Conservation (phyloP, 2,888 invertebrate species). For the Argyra leucocephala region DNA sequence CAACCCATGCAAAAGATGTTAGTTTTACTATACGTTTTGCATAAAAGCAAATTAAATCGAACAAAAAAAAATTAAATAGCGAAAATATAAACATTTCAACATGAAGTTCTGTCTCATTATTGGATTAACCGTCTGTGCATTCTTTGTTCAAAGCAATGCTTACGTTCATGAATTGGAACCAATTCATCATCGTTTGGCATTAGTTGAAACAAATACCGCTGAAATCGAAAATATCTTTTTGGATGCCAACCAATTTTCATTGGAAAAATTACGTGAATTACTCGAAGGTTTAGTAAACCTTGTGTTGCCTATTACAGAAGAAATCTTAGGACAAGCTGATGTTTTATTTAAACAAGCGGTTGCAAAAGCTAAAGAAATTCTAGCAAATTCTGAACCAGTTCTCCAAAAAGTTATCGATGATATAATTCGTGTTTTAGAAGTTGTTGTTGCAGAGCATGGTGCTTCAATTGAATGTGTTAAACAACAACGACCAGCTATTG, state of each 20-base stretch:
- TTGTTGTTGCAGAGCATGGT: neutral
- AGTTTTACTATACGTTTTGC: too few species aligned
- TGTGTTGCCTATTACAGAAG: neutral
- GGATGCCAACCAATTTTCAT: neutral
- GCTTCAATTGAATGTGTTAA: neutral
- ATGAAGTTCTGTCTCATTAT: neutral
- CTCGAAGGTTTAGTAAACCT: neutral
- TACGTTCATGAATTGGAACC: neutral
- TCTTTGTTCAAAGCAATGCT: neutral
- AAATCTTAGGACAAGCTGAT: neutral
- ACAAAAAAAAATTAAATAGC: too few species aligned
- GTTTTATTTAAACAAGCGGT: neutral
- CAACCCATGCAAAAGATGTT: too few species aligned
- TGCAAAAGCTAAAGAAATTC: slow-evolving; percentile 1
- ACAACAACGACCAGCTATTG: neutral
- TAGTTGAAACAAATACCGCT: neutral
- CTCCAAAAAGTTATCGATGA: neutral
- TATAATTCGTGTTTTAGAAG: neutral
- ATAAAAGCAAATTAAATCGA: too few species aligned
- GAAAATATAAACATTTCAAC: neutral
- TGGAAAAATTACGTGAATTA: neutral
- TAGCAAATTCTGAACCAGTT: neutral
- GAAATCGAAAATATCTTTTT: neutral
- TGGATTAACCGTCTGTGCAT: neutral
- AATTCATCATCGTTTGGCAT: neutral